These are phyloP conservation scores for Macrocentrus cingulum DNA, from an alignment of 1,140 invertebrate genomes.

Conservation along the genomic window DNA sequence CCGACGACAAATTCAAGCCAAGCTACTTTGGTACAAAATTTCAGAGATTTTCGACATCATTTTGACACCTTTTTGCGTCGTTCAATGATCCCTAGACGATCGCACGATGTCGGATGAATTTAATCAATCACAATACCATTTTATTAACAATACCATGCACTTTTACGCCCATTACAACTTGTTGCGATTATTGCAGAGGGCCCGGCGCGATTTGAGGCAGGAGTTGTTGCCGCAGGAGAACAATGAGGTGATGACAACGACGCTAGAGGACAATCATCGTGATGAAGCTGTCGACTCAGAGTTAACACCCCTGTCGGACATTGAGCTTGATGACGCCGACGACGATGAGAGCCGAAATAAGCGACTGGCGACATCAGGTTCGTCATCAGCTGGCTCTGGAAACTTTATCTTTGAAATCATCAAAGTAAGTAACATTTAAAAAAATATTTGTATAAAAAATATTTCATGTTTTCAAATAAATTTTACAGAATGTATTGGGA, in stretches of 20 bases:
- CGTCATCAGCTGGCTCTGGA: slow-evolving; percentile 71
- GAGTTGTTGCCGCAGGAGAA: slow-evolving; percentile 51
- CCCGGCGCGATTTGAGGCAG: not conserved
- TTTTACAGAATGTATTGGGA: slow-evolving; percentile 70
- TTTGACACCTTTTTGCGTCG: not conserved
- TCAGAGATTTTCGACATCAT: no score
- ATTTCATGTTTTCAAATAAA: no score
- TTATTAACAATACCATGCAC: no score
- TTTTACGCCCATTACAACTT: no score
- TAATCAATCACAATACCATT: no score
- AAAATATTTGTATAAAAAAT: no score
- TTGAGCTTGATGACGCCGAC: slow-evolving; percentile 64
- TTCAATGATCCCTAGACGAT: not conserved
- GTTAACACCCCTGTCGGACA: slow-evolving; percentile 62
- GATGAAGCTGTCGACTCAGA: slow-evolving; percentile 56
- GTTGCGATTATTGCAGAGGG: slow-evolving; percentile 1
- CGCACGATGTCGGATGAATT: not conserved
- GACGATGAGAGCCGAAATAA: slow-evolving; percentile 80
- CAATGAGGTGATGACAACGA: slow-evolving; percentile 65
- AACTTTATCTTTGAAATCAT: slow-evolving; percentile 87
- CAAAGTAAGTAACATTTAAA: slow-evolving; percentile 78
- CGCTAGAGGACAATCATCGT: slow-evolving; percentile 61
- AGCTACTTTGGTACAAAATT: no score
- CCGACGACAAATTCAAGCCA: no score
- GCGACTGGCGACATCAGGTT: slow-evolving; percentile 61